A percentile compares a stretch with the other conserved stretches of the same genome.
phyloP scores from a whole-genome alignment of 92 coral and sea anemone species.

The Anthopleura xanthogrammica region DNA sequence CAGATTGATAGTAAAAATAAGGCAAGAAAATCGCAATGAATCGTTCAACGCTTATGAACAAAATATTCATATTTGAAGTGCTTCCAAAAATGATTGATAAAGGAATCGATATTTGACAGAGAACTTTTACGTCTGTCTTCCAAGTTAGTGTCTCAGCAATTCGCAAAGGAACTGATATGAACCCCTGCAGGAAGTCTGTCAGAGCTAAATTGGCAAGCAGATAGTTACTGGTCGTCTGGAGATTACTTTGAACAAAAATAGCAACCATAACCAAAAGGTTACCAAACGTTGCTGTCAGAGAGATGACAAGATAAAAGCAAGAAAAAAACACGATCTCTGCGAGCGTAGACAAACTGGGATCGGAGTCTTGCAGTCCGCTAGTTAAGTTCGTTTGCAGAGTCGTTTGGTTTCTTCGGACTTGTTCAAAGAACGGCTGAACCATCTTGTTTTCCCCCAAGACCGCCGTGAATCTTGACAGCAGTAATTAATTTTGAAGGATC shows the following conservation, averaged over 20 bases:
- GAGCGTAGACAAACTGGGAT: not conserved
- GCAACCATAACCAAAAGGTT: conserved; percentile 66
- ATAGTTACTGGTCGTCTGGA: conserved; percentile 63
- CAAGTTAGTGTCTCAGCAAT: conserved; percentile 41
- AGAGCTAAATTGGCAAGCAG: conserved; percentile 67
- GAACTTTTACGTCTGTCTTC: conserved; percentile 8
- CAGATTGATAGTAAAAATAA: conserved; percentile 53
- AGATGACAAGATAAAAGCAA: conserved; percentile 34
- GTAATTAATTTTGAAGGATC: too few species aligned
- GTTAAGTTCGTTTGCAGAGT: not conserved
- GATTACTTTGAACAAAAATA: conserved; percentile 37
- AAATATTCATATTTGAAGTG: conserved; percentile 63
- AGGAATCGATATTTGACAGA: conserved; percentile 56
- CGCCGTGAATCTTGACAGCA: too few species aligned
- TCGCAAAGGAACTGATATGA: conserved; percentile 64
- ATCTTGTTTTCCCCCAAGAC: not conserved
- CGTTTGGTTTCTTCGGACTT: not conserved
- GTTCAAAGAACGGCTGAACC: not conserved
- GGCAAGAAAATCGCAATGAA: conserved; percentile 68
- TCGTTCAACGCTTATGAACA: conserved; percentile 70
- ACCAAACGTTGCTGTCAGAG: conserved; percentile 53
- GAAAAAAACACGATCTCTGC: conserved; percentile 35
- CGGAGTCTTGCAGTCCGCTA: not conserved
- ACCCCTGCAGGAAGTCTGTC: conserved; percentile 70
- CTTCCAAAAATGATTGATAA: conserved; percentile 67